Conservation (phyloP, 2,113 vertebrate species). For the Rhinolophus sinicus region DNA sequence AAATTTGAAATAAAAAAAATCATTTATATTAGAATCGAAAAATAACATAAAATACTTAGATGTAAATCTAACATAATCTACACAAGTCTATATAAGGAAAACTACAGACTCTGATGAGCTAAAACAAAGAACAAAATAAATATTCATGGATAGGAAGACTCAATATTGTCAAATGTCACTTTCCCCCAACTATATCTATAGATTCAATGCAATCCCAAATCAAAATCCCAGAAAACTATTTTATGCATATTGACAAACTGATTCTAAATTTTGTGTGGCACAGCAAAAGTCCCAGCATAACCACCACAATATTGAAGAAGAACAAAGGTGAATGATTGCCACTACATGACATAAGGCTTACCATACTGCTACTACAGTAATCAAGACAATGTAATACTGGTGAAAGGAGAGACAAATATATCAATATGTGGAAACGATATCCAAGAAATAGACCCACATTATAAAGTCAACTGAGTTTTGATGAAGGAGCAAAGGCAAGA, state of each 20-base stretch:
- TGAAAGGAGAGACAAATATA: neutral
- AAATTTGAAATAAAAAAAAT: neutral
- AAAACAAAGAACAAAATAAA: neutral
- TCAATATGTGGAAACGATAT: neutral
- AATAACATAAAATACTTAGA: neutral
- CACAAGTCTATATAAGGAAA: neutral
- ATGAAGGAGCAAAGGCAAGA: neutral
- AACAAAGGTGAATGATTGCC: neutral
- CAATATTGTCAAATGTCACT: neutral
- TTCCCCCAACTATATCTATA: neutral
- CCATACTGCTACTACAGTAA: neutral
- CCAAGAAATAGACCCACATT: neutral
- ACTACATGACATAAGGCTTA: neutral
- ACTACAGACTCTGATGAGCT: neutral
- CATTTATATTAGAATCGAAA: neutral
- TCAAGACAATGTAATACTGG: neutral
- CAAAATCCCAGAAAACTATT: neutral
- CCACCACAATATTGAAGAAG: neutral
- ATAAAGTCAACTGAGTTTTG: neutral
- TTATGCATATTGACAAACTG: neutral
- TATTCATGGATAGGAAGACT: neutral
- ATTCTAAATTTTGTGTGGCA: neutral
- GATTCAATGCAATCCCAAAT: neutral
- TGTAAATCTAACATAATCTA: neutral
- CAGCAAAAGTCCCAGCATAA: neutral